Conservation (phyloP, 1,140 invertebrate species). For the Drosophila ercepeae region DNA sequence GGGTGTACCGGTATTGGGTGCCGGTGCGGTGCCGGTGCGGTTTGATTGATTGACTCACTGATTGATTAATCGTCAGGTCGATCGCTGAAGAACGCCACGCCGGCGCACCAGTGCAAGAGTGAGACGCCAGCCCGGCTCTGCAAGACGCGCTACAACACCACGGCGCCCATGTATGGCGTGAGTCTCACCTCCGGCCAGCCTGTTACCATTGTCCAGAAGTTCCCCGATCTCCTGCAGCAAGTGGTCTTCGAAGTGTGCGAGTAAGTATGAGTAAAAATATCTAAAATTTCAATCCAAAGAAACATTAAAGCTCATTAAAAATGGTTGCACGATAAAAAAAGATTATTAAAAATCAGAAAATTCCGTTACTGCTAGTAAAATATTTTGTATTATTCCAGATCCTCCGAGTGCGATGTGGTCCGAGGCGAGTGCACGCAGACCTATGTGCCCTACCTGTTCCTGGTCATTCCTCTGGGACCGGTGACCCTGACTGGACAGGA, state of each 20-base stretch:
- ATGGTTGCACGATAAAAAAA: neutral
- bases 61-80: conserved; percentile 66
- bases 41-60: conserved; percentile 29
- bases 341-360: neutral
- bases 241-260: conserved; percentile 96
- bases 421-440: conserved; percentile 95
- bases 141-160: conserved; percentile 95
- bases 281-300: too few relatives aligned
- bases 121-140: conserved; percentile 90
- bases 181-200: conserved; percentile 95
- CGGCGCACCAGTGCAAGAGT: conserved; percentile 84
- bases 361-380: too few relatives aligned
- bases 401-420: conserved; percentile 93
- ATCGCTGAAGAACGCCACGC: conserved; percentile 66
- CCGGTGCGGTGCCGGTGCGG: neutral
- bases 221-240: conserved; percentile 96
- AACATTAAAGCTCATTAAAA: neutral
- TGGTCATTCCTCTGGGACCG: conserved; percentile 94
- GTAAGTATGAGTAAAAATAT: conserved; percentile 84
- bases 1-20: conserved; percentile 1
- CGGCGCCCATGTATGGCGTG: conserved; percentile 96
- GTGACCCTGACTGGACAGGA: conserved; percentile 96
- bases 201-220: conserved; percentile 97
- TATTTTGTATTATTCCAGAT: conserved; percentile 85
- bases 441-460: conserved; percentile 95